phyloP scores from a whole-genome alignment of 2,113 vertebrate genomes.

The Phalacrocorax pelagicus region DNA sequence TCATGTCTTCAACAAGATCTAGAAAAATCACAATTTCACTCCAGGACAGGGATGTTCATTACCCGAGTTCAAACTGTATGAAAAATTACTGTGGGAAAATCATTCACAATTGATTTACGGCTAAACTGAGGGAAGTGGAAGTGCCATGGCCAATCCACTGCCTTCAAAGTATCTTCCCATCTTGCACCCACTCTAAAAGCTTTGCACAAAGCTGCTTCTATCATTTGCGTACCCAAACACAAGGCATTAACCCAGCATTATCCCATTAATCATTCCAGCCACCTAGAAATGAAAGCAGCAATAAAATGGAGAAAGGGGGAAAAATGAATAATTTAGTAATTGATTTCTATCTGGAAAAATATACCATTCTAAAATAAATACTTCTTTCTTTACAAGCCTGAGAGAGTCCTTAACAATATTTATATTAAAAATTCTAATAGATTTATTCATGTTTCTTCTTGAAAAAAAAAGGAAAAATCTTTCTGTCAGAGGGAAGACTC shows the following conservation, averaged over 20 bases:
- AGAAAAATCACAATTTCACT: conserved; percentile 69
- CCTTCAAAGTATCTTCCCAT: conserved; percentile 67
- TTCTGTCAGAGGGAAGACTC: not conserved
- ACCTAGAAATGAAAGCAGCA: conserved; percentile 40
- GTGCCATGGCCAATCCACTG: conserved; percentile 31
- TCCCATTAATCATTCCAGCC: conserved; percentile 69
- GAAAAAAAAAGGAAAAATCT: not conserved
- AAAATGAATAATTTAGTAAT: conserved; percentile 59
- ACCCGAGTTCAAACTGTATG: conserved; percentile 62
- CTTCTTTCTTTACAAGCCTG: not conserved
- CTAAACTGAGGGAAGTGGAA: conserved; percentile 62
- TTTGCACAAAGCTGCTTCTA: conserved; percentile 57
- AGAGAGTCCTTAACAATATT: not conserved
- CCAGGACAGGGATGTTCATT: conserved; percentile 63
- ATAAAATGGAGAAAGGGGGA: conserved; percentile 2
- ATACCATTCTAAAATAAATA: not conserved
- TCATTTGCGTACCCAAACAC: conserved; percentile 68
- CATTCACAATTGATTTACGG: conserved; percentile 73
- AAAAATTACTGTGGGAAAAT: conserved; percentile 72
- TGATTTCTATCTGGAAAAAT: conserved; percentile 56
- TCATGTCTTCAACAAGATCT: conserved; percentile 46
- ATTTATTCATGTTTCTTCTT: not conserved
- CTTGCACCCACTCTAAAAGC: conserved; percentile 54
- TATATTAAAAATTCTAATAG: not conserved
- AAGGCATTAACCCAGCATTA: conserved; percentile 51